Evolutionary conservation across 1,140 invertebrate species (phyloP).

Genomic region (Scaptomyza montana): DNA sequence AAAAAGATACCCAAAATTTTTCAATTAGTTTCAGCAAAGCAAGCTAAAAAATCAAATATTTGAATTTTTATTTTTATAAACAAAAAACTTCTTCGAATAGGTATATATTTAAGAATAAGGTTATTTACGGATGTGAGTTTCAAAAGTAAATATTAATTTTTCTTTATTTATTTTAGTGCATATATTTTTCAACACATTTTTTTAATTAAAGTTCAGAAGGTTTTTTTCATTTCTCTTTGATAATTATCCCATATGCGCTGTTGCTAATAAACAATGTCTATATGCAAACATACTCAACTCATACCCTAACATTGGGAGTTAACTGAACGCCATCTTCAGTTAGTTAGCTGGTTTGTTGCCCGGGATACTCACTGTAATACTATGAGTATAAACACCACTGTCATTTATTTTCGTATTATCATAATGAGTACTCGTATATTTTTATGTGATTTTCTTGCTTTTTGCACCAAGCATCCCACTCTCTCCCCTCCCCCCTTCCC

Average conservation of each 20-base stretch:
- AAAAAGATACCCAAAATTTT: too few species aligned
- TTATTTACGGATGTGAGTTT: too few species aligned
- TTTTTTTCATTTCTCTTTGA: background rate
- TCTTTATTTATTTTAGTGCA: too few species aligned
- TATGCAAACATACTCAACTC: background rate
- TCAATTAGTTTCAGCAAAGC: too few species aligned
- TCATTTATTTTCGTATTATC: slow-evolving; percentile 83
- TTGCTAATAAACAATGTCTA: background rate
- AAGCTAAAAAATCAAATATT: too few species aligned
- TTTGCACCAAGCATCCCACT: slow-evolving; percentile 53
- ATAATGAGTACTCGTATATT: slow-evolving; percentile 83
- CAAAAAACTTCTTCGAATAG: too few species aligned
- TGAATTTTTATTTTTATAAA: too few species aligned
- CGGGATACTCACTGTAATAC: slow-evolving; percentile 29
- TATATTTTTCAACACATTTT: too few species aligned
- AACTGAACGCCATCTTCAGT: background rate
- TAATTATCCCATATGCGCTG: background rate
- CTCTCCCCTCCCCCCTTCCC: slow-evolving; percentile 17
- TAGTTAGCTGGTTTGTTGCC: background rate
- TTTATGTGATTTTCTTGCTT: slow-evolving; percentile 81
- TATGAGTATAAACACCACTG: slow-evolving; percentile 69
- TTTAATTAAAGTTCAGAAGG: too few species aligned
- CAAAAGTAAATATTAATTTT: too few species aligned
- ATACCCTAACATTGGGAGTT: slow-evolving; percentile 4
- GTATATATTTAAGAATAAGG: too few species aligned